Evolutionary conservation across 2,888 invertebrate genomes (phyloP).

Genomic region (Trichogramma dendrolimi): DNA sequence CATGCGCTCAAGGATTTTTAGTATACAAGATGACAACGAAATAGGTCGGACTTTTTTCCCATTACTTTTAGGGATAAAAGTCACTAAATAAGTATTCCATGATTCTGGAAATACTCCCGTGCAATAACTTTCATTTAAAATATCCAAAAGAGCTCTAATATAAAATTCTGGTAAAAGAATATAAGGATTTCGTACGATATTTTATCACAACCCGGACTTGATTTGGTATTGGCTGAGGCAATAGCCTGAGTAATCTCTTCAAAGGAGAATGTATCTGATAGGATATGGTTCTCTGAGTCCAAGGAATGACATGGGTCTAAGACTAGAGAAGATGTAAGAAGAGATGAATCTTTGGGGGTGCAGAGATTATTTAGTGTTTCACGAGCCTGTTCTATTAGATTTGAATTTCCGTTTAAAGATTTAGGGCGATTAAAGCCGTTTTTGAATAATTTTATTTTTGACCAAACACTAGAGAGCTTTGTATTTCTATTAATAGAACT

Average conservation of each 20-base stretch:
- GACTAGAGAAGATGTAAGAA: too few species aligned
- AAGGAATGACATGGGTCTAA: too few species aligned
- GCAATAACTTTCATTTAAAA: not conserved
- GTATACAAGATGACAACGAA: conserved; percentile 22
- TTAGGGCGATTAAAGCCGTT: too few species aligned
- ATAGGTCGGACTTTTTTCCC: conserved; percentile 26
- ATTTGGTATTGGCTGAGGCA: not conserved
- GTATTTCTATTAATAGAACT: too few species aligned
- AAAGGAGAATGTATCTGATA: not conserved
- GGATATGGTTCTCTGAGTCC: not conserved
- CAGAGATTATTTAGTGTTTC: too few species aligned
- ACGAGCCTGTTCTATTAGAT: too few species aligned
- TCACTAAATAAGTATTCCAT: conserved; percentile 22
- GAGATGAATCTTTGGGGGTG: too few species aligned
- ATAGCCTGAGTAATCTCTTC: not conserved
- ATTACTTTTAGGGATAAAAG: conserved; percentile 30
- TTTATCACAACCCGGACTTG: not conserved
- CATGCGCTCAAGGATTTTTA: conserved; percentile 26
- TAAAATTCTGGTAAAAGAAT: not conserved
- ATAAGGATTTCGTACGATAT: conserved; percentile 1
- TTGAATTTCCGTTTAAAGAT: too few species aligned
- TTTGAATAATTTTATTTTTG: too few species aligned
- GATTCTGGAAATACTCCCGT: conserved; percentile 10
- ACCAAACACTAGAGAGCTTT: too few species aligned
- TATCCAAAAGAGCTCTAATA: not conserved